Percentiles rank a stretch among this genome's conserved stretches.
These are phyloP conservation scores for Pristionchus exspectatus DNA, from an alignment of 2,888 invertebrate genomes.

Conservation along the genomic window DNA sequence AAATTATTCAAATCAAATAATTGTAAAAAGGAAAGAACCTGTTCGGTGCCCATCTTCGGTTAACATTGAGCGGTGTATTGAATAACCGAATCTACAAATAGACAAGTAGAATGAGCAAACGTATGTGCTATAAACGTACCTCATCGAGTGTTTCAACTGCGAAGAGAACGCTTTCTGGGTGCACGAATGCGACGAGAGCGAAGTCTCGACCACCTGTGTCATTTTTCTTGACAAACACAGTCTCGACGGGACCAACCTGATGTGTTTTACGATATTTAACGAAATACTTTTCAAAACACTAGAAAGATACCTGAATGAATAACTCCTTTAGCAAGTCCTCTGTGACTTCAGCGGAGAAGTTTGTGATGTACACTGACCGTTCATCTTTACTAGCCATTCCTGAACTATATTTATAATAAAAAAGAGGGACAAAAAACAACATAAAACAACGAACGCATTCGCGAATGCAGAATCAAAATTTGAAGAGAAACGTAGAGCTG, in stretches of 20 bases:
- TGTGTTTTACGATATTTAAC: no score
- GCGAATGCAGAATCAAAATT: no score
- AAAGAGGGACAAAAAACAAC: no score
- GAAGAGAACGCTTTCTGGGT: conserved; percentile 50
- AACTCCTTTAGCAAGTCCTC: conserved; percentile 49
- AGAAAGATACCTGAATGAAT: conserved; percentile 53
- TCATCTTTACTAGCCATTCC: conserved; percentile 30
- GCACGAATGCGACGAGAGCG: conserved; percentile 41
- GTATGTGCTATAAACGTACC: background rate
- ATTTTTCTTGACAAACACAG: conserved; percentile 20
- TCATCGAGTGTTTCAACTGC: conserved; percentile 47
- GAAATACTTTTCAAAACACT: no score
- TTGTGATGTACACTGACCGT: conserved; percentile 40
- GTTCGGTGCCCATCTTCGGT: conserved; percentile 48
- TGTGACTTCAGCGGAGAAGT: conserved; percentile 28
- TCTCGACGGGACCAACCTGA: conserved; percentile 47
- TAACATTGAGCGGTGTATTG: conserved; percentile 1
- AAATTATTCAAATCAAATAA: no score
- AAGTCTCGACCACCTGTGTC: background rate
- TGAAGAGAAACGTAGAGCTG: no score
- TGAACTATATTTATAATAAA: background rate
- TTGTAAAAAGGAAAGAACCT: background rate
- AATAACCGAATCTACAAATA: conserved; percentile 33
- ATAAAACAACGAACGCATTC: no score
- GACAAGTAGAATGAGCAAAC: background rate